Base-by-base conservation (phyloP, 2,797 vertebrate species). In the Lates japonicus region DNA sequence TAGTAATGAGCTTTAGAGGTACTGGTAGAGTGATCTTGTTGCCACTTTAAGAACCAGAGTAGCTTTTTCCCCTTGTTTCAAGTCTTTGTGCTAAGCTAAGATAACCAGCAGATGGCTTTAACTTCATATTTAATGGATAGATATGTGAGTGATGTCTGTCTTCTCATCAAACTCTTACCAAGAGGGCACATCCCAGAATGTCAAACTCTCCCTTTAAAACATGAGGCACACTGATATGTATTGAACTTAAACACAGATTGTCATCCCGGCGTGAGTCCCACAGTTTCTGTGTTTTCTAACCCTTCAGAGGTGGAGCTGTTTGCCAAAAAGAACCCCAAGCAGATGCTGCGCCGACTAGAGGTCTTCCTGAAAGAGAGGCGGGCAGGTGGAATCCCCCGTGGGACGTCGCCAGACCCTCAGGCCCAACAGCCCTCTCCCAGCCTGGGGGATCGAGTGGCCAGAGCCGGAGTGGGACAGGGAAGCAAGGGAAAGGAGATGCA, bases 321-420 rank as follows among this genome's bases (percentile, higher is more conserved):
- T 90, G 95, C 97, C 94, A 98, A 97, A 95, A 98, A 96, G 95
- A 97, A 97, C 88, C 98, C 98, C 0, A 97, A 95, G 93, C 96
- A 96, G 88, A 95, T 99, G 81, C 96, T 99, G 76, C 97, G 95
- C 74, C 96, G 95, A 81, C 92, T 99, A 88, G 97, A 98, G 80
- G 83, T 88, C 79, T 97, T 97, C 87, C 84, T 98, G 92, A 96
- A 89, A 63, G 92, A 86, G 44, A 93, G 82, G 81, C 87, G 84
- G 88, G 11, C 81, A 46, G 87, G 92, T 87, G 88, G 90, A 79
- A 87, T 87, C 74, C 90, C 94, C 80, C 62, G 91, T 75, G 90
- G 92, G 83, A 86, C 88, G 3, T 93, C 94, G 87, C 86, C 88
- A 46, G 88, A 96, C 80, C 62, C 88, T 33, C 58, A 92, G 90